Evolutionary conservation across 2,797 vertebrate species (phyloP), one percentile per base, ranked within the genome.

Genomic region (Cuculus canorus): DNA sequence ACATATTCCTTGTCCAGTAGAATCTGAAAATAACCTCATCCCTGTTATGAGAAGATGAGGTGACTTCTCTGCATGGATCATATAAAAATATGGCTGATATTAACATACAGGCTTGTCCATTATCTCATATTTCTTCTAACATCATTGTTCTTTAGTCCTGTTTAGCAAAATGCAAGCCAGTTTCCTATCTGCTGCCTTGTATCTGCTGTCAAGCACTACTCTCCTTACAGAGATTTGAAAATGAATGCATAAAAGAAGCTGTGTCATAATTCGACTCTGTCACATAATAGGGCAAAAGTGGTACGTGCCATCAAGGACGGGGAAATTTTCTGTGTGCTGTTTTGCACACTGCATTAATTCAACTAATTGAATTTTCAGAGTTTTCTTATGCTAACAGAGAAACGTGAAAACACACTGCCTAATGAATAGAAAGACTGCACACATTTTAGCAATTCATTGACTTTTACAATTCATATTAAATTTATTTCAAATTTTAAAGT

Each of bases 311-410:
- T 80, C 66, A 90, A 93, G 63, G 60, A 86, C 43, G 22, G 59
- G 63, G 56, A 88, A 70, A 50, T 95, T 92, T 93, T 94, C 83
- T 92, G 71, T 92, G 88, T 88, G 68, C 77, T 86, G 39, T 84
- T 75, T 88, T 96, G 82, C 92, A 96, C 87, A 96, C 85, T 88
- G 93, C 80, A 96, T 96, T 97, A 96, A 96, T 94, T 94, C 90
- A 95, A 92, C 35, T 96, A 94, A 97, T 91, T 94, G 91, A 95
- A 96, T 96, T 96, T 97, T 96, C 77, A 82, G 90, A 79, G 77
- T 90, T 96, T 93, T 94, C 82, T 90, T 95, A 86, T 90, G 63
- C 54, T 94, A 92, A 96, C 80, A 95, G 72, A 89, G 82, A 91
- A 94, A 96, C 82, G 59, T 94, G 87, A 92, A 95, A 95, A 92